A percentile compares a stretch with the other conserved stretches of the same genome.
These are phyloP conservation scores for Lordiphosa collinella DNA, from an alignment of 1,140 invertebrate genomes.

Conservation along the genomic window DNA sequence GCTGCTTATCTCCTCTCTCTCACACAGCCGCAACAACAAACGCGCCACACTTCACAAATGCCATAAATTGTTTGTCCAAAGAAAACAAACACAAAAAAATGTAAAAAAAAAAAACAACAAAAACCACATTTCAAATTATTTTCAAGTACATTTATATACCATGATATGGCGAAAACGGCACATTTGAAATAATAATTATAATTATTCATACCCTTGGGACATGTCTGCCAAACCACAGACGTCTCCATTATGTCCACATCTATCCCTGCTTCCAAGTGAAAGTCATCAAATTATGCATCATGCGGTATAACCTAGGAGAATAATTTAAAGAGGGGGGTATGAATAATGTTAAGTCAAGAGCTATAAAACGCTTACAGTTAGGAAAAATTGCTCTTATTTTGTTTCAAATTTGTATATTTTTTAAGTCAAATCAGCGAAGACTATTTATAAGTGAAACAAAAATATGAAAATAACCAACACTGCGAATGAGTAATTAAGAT, in stretches of 20 bases:
- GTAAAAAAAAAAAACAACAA: slow-evolving; percentile 6
- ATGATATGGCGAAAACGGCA: slow-evolving; percentile 28
- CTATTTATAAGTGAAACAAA: too few relatives aligned
- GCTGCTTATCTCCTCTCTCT: slow-evolving; percentile 45
- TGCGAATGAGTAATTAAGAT: too few relatives aligned
- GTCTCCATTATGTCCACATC: background rate
- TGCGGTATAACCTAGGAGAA: too few relatives aligned
- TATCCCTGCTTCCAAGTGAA: background rate
- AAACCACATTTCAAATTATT: slow-evolving; percentile 18
- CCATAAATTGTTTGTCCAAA: slow-evolving; percentile 66
- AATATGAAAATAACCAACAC: too few relatives aligned
- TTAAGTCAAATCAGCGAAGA: too few relatives aligned
- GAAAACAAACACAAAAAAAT: slow-evolving; percentile 29
- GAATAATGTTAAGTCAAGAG: too few relatives aligned
- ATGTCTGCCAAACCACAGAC: background rate
- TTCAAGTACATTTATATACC: slow-evolving; percentile 31
- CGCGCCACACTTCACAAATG: slow-evolving; percentile 50
- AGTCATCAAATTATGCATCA: too few relatives aligned
- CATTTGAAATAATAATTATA: slow-evolving; percentile 44
- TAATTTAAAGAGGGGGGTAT: too few relatives aligned
- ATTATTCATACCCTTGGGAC: slow-evolving; percentile 36
- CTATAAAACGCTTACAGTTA: too few relatives aligned
- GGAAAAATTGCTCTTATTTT: too few relatives aligned
- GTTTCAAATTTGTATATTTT: too few relatives aligned
- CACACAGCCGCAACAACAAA: background rate